Evolutionary conservation across 2,888 invertebrate species (phyloP).

Genomic region (Xanthia togata): DNA sequence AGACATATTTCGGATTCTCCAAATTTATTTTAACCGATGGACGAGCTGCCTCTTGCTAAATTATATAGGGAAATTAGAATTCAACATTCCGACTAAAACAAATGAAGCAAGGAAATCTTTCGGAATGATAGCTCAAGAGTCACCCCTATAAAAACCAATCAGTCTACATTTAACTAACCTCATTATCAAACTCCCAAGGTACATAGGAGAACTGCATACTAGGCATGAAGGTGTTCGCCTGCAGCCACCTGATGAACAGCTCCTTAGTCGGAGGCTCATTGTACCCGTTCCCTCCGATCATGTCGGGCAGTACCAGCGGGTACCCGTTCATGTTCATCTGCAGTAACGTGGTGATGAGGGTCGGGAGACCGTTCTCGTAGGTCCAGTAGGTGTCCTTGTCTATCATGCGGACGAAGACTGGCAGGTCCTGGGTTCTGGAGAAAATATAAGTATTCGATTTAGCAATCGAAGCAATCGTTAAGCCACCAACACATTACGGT

Average conservation of each 20-base stretch:
- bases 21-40: neutral
- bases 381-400: slow-evolving; percentile 94
- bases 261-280: slow-evolving; percentile 89
- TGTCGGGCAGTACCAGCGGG: slow-evolving; percentile 94
- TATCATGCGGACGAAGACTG: slow-evolving; percentile 93
- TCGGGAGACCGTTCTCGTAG: slow-evolving; percentile 92
- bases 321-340: slow-evolving; percentile 92
- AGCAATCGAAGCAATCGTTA: too few relatives aligned
- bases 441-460: neutral
- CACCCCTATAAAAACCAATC: neutral
- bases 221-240: slow-evolving; percentile 94
- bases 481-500: too few relatives aligned
- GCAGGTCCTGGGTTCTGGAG: slow-evolving; percentile 91
- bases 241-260: slow-evolving; percentile 94
- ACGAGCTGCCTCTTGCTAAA: neutral
- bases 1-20: neutral
- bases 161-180: slow-evolving; percentile 72
- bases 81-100: neutral
- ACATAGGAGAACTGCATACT: slow-evolving; percentile 94
- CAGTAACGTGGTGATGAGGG: slow-evolving; percentile 93
- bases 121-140: neutral
- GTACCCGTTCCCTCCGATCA: slow-evolving; percentile 92
- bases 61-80: neutral
- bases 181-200: slow-evolving; percentile 94
- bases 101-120: neutral